These are phyloP conservation scores for Sorex fumeus DNA, from an alignment of 2,113 vertebrate species.

Conservation along the genomic window DNA sequence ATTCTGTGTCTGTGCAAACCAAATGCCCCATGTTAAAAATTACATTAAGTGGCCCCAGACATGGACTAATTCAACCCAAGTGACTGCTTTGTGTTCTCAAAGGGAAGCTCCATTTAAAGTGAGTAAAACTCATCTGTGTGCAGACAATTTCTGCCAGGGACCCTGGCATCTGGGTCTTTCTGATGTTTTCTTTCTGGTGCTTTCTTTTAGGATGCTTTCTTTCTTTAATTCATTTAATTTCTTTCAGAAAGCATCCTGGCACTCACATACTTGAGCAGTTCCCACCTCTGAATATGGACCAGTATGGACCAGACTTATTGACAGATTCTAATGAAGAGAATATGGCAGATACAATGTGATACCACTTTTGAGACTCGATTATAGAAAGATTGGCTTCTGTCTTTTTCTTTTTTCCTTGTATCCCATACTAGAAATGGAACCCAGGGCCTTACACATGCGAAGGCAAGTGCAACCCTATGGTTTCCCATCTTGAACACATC, in stretches of 20 bases:
- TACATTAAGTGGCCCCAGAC: conserved; percentile 12
- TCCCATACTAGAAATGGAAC: no score
- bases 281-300: not conserved
- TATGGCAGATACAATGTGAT: not conserved
- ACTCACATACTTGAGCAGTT: not conserved
- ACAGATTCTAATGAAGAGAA: conserved; percentile 16
- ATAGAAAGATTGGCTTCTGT: not conserved
- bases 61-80: conserved; percentile 21
- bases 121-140: not conserved
- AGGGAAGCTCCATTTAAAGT: not conserved
- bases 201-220: no score
- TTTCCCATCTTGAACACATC: conserved; percentile 5
- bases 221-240: no score
- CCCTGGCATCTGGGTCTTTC: no score
- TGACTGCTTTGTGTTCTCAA: conserved; percentile 10
- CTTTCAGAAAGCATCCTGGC: no score
- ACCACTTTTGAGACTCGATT: conserved; percentile 31
- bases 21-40: conserved; percentile 50
- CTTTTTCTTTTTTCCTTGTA: no score
- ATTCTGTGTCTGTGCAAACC: not conserved
- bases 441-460: no score
- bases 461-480: not conserved
- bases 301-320: not conserved
- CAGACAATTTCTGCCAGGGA: not conserved
- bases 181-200: no score